These are phyloP conservation scores for Achroia grisella DNA, from an alignment of 1,140 invertebrate genomes.

Conservation along the genomic window DNA sequence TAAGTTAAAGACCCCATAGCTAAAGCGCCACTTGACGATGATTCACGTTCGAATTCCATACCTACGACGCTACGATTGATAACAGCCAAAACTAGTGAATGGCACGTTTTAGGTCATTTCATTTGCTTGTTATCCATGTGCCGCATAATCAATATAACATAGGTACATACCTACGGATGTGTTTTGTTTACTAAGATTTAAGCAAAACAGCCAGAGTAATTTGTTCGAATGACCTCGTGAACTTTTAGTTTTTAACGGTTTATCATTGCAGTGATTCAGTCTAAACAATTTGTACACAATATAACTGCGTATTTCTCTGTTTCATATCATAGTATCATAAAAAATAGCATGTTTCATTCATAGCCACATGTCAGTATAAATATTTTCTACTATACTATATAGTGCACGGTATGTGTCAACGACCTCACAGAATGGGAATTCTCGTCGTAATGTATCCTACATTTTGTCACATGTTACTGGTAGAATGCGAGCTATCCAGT, in stretches of 20 bases:
- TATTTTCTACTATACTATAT: slow-evolving; percentile 3
- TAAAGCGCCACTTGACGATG: slow-evolving; percentile 67
- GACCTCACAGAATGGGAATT: slow-evolving; percentile 12
- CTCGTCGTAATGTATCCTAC: slow-evolving; percentile 13
- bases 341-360: too few species aligned
- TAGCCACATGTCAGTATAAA: neutral
- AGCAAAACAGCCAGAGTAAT: too few species aligned
- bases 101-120: slow-evolving; percentile 50
- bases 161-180: slow-evolving; percentile 7
- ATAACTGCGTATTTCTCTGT: too few species aligned
- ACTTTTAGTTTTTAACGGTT: too few species aligned
- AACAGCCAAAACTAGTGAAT: slow-evolving; percentile 60
- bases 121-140: slow-evolving; percentile 39
- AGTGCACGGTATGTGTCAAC: slow-evolving; percentile 9
- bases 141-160: slow-evolving; percentile 15
- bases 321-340: too few species aligned
- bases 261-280: too few species aligned
- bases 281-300: too few species aligned
- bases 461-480: slow-evolving; percentile 10
- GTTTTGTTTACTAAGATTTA: slow-evolving; percentile 25
- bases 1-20: slow-evolving; percentile 39
- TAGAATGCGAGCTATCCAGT: slow-evolving; percentile 2
- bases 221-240: too few species aligned
- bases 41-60: slow-evolving; percentile 68
- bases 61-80: slow-evolving; percentile 70